A percentile compares a stretch with the other conserved stretches of the same genome.
phyloP scores from a whole-genome alignment of 2,797 vertebrate genomes.

The Pampus argenteus region DNA sequence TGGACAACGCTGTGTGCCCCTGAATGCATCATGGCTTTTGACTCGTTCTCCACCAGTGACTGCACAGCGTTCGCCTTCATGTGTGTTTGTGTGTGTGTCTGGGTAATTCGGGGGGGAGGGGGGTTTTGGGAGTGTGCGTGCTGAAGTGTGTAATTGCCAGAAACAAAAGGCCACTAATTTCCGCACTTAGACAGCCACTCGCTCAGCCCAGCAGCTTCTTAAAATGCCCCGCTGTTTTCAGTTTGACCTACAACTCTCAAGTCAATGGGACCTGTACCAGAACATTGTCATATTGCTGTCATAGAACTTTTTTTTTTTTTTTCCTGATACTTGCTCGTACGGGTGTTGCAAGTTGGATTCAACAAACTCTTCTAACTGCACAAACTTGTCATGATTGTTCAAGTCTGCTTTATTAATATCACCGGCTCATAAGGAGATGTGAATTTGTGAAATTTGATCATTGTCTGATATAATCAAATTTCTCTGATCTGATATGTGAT shows the following conservation, averaged over 20 bases:
- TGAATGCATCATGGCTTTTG: slow-evolving; percentile 33
- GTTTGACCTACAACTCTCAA: slow-evolving; percentile 61
- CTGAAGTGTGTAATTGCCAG: slow-evolving; percentile 55
- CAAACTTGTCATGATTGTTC: too few species aligned
- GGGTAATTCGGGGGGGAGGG: not conserved
- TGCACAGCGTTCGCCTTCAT: slow-evolving; percentile 12
- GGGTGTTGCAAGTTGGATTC: too few species aligned
- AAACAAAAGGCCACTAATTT: slow-evolving; percentile 62
- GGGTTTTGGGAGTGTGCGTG: slow-evolving; percentile 21
- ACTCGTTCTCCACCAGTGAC: slow-evolving; percentile 31
- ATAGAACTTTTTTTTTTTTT: not conserved
- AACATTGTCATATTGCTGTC: not conserved
- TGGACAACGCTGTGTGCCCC: slow-evolving; percentile 15
- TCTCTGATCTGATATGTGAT: too few species aligned
- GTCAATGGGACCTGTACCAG: slow-evolving; percentile 12
- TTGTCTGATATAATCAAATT: too few species aligned
- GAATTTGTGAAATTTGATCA: too few species aligned
- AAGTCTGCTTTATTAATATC: too few species aligned
- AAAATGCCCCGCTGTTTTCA: slow-evolving; percentile 51
- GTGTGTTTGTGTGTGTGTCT: slow-evolving; percentile 19
- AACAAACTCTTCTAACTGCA: too few species aligned
- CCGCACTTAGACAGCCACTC: slow-evolving; percentile 55
- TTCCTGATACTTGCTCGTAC: not conserved
- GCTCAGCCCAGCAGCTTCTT: slow-evolving; percentile 48
- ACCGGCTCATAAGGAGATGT: too few species aligned